Percentiles rank a stretch among this genome's conserved stretches.
Evolutionary conservation across 2,797 vertebrate species (phyloP).

Genomic region (Ispidina picta): DNA sequence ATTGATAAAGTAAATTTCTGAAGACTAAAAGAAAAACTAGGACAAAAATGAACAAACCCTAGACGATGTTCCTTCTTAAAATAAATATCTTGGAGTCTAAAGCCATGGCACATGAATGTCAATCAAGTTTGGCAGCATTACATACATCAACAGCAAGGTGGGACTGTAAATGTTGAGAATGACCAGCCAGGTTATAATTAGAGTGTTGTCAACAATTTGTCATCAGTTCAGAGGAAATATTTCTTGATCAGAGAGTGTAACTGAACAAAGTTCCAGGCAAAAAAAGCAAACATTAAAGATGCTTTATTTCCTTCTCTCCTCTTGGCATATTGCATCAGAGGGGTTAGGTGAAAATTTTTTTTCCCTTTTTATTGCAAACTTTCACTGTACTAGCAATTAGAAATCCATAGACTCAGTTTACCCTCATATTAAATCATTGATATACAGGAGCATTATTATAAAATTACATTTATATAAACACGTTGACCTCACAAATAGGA

Average conservation of each 20-base stretch:
- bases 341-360: background rate
- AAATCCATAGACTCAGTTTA: background rate
- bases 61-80: background rate
- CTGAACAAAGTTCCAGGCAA: background rate
- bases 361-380: background rate
- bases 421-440: rapidly evolving
- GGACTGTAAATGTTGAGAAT: background rate
- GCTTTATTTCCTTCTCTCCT: background rate
- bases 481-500: background rate
- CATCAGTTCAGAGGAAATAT: background rate
- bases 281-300: background rate
- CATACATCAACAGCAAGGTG: background rate
- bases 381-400: background rate
- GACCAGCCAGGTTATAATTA: background rate
- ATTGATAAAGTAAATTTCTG: background rate
- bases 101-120: background rate
- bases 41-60: background rate
- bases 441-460: background rate
- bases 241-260: background rate
- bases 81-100: background rate
- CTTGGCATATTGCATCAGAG: background rate
- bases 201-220: background rate
- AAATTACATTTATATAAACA: background rate
- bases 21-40: background rate
- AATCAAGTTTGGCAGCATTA: background rate